phyloP scores from a whole-genome alignment of 2,113 vertebrate species.

The Egretta garzetta region DNA sequence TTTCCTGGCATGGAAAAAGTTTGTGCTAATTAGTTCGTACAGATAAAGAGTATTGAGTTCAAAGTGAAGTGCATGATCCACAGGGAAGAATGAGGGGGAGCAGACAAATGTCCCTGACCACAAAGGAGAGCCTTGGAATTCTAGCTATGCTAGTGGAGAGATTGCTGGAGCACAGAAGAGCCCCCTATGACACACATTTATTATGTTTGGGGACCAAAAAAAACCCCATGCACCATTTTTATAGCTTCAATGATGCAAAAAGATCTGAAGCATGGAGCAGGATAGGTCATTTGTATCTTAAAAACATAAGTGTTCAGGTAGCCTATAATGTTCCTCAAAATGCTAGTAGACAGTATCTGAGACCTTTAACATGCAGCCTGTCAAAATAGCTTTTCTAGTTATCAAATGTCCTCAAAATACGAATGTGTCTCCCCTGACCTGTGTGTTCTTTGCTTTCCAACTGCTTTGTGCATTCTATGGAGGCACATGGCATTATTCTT shows the following conservation, averaged over 20 bases:
- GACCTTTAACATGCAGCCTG: background rate
- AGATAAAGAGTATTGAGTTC: background rate
- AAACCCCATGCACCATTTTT: background rate
- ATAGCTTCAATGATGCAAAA: background rate
- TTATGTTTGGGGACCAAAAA: background rate
- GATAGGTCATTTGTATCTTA: background rate
- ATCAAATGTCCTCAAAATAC: background rate
- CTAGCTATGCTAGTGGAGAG: background rate
- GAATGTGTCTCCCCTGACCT: background rate
- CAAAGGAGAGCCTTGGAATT: background rate
- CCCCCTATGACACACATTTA: background rate
- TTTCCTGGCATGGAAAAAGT: background rate
- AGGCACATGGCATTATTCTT: background rate
- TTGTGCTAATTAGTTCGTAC: background rate
- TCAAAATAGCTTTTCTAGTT: background rate
- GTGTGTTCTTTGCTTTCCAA: background rate
- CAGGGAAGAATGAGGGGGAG: background rate
- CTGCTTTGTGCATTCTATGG: background rate
- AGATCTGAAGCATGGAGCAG: background rate
- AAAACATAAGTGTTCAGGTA: accelerated
- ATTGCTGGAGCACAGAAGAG: background rate
- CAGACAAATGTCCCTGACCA: background rate
- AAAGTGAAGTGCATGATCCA: background rate
- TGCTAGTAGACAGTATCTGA: background rate
- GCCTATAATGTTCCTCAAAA: background rate